Conservation (phyloP, 2,797 vertebrate genomes). For the Cirrhinus mrigala region DNA sequence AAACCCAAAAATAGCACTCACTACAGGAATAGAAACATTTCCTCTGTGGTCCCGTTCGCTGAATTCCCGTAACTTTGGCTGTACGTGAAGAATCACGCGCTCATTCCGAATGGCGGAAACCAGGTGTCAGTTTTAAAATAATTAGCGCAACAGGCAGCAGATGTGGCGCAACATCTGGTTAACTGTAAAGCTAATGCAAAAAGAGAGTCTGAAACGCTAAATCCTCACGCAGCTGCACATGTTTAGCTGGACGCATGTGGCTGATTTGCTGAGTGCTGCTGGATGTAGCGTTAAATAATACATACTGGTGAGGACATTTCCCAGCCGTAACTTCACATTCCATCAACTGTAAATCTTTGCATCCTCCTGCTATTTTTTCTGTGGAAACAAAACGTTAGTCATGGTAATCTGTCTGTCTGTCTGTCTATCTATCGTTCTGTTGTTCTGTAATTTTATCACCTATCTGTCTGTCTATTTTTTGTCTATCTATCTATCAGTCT, state of each 20-base stretch:
- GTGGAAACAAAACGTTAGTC: neutral
- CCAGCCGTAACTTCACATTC: neutral
- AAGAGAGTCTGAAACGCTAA: neutral
- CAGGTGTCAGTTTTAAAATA: slow-evolving; percentile 24
- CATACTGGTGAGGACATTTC: neutral
- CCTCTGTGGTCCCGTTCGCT: slow-evolving; percentile 38
- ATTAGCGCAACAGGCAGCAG: slow-evolving; percentile 42
- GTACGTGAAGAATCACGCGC: neutral
- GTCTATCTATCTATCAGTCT: neutral
- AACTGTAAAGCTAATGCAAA: neutral
- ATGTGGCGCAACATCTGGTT: slow-evolving; percentile 30
- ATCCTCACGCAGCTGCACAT: neutral
- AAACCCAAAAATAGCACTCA: slow-evolving; percentile 42
- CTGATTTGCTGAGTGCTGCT: neutral
- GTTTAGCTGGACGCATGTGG: neutral
- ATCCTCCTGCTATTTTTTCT: neutral
- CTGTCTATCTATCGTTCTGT: neutral
- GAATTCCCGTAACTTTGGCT: slow-evolving; percentile 59
- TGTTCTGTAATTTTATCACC: no score
- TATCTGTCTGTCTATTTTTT: neutral
- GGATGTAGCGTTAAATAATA: slow-evolving; percentile 10
- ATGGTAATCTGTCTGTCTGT: neutral
- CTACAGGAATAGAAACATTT: slow-evolving; percentile 59
- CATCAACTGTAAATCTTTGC: neutral
- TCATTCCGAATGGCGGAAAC: neutral